phyloP scores from a whole-genome alignment of 2,113 vertebrate species.

The Anhinga rufa region DNA sequence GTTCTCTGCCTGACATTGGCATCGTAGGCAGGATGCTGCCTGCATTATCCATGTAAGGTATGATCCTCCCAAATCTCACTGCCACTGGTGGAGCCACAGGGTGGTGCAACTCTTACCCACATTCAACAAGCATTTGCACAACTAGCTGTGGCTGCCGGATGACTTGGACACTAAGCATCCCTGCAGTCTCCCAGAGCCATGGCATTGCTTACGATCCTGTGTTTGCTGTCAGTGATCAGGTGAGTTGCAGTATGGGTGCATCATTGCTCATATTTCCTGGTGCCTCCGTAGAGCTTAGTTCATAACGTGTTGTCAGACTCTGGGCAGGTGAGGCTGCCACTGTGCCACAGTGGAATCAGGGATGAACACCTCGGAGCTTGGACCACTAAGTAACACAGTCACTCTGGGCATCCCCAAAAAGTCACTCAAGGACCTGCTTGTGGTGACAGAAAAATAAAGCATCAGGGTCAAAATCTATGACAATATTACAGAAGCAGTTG shows the following conservation, averaged over 20 bases:
- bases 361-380: background rate
- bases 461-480: background rate
- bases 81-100: background rate
- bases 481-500: background rate
- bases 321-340: background rate
- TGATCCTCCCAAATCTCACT: background rate
- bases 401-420: background rate
- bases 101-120: too few species aligned
- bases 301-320: accelerated
- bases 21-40: background rate
- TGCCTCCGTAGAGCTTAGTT: background rate
- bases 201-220: background rate
- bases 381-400: background rate
- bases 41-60: accelerated
- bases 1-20: background rate
- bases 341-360: background rate
- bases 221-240: background rate
- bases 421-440: background rate
- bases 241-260: background rate
- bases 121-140: background rate
- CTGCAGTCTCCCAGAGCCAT: background rate
- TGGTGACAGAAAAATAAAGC: background rate
- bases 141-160: background rate
- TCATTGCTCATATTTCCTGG: background rate
- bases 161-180: background rate